Percentiles rank a stretch among this genome's conserved stretches.
phyloP scores from a whole-genome alignment of 92 coral and sea anemone genomes.

The Umimayanthus chanpuru region DNA sequence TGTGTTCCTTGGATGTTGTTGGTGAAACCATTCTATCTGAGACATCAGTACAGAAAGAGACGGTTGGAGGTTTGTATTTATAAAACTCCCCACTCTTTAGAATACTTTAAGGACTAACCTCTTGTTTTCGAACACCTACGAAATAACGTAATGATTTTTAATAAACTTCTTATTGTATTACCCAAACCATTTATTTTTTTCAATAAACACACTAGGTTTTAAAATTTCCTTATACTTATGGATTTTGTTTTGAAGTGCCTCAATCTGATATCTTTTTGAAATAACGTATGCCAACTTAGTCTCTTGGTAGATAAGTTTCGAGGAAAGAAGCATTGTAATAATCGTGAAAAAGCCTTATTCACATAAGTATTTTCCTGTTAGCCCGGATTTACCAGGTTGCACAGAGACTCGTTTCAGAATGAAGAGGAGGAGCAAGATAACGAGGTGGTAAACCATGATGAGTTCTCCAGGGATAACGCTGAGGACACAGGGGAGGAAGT shows the following conservation, averaged over 20 bases:
- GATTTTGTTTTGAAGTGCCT: too few relatives aligned
- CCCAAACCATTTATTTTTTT: too few relatives aligned
- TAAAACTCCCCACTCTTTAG: too few relatives aligned
- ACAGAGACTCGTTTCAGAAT: conserved; percentile 33
- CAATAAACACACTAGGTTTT: too few relatives aligned
- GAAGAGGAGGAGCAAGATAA: conserved; percentile 9
- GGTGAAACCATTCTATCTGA: too few relatives aligned
- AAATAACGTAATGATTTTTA: too few relatives aligned
- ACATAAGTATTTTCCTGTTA: not conserved
- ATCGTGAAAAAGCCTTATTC: not conserved
- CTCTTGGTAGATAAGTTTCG: not conserved
- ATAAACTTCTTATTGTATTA: too few relatives aligned
- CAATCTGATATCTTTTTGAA: not conserved
- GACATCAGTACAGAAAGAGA: conserved; percentile 43
- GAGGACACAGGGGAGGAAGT: conserved; percentile 43
- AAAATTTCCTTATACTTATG: too few relatives aligned
- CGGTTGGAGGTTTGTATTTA: conserved; percentile 49
- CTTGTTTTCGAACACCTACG: too few relatives aligned
- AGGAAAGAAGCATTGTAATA: not conserved
- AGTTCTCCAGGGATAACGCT: not conserved
- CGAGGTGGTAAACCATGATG: conserved; percentile 27
- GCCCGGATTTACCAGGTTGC: conserved; percentile 36
- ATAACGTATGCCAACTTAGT: too few relatives aligned
- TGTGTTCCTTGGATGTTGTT: too few relatives aligned
- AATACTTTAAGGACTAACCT: too few relatives aligned